These are phyloP conservation scores for Siphamia tubifer DNA, from an alignment of 2,113 vertebrate genomes.

Conservation along the genomic window DNA sequence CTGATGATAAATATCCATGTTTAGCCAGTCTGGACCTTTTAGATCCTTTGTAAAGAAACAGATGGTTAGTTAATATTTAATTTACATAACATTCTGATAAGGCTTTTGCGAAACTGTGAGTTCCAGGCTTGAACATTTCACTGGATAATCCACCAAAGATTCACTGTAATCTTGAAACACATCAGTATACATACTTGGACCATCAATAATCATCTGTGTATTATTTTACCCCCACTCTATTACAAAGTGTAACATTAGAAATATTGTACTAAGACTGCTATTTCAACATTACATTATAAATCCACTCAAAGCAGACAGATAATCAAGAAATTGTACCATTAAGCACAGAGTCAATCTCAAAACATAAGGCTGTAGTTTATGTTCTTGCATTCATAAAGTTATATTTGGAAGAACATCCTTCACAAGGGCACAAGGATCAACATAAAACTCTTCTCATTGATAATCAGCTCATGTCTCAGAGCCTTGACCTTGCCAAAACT, in stretches of 20 bases:
- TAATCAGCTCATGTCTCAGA: constrained; percentile 25
- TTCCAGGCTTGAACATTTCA: no score
- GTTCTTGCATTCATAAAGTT: not conserved
- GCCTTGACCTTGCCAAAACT: constrained; percentile 15
- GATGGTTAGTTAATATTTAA: not conserved
- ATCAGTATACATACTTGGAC: no score
- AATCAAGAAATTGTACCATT: not conserved
- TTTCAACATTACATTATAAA: not conserved
- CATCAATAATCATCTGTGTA: no score
- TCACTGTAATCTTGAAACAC: no score
- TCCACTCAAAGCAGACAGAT: not conserved
- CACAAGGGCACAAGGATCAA: constrained; percentile 9
- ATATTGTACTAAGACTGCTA: no score
- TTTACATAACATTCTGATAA: no score
- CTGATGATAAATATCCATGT: not conserved
- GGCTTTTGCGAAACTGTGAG: no score
- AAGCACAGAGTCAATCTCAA: not conserved
- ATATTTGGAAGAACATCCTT: not conserved
- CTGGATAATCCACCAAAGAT: no score
- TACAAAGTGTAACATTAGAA: no score
- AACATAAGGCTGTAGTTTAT: not conserved
- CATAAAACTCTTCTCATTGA: constrained; percentile 7
- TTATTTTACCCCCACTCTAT: no score
- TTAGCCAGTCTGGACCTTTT: not conserved
- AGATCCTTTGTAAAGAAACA: not conserved